Evolutionary conservation across 2,113 vertebrate genomes (phyloP).

Genomic region (Gnathonemus longibarbis): DNA sequence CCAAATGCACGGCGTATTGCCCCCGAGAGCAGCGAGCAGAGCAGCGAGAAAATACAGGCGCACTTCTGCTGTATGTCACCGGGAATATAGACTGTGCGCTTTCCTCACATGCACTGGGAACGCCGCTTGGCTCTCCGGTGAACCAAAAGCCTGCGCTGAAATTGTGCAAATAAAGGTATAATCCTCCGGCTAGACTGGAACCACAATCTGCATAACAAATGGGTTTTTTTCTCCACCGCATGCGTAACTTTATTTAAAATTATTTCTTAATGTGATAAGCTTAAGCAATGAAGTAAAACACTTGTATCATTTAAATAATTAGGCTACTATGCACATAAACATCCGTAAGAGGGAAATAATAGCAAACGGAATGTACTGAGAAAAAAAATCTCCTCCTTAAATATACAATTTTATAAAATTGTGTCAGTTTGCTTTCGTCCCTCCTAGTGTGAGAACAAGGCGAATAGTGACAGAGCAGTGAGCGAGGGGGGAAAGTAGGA

Average conservation of each 20-base stretch:
- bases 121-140: not conserved
- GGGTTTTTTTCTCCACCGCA: not conserved
- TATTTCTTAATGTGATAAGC: not conserved
- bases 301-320: not conserved
- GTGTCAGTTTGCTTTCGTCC: conserved; percentile 17
- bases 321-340: not conserved
- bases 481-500: not conserved
- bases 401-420: not conserved
- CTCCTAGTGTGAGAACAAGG: conserved; percentile 11
- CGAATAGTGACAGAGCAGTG: not conserved
- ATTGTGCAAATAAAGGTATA: not conserved
- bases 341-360: not conserved
- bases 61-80: not conserved
- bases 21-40: not conserved
- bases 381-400: not conserved
- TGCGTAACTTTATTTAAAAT: not conserved
- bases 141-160: not conserved
- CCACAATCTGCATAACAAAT: not conserved
- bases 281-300: not conserved
- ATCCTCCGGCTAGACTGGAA: not conserved
- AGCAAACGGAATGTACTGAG: not conserved
- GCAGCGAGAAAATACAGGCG: not conserved
- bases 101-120: not conserved
- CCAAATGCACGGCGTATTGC: not conserved
- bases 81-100: not conserved